Evolutionary conservation across 2,797 vertebrate genomes (phyloP).

Genomic region (Okamejei kenojei): DNA sequence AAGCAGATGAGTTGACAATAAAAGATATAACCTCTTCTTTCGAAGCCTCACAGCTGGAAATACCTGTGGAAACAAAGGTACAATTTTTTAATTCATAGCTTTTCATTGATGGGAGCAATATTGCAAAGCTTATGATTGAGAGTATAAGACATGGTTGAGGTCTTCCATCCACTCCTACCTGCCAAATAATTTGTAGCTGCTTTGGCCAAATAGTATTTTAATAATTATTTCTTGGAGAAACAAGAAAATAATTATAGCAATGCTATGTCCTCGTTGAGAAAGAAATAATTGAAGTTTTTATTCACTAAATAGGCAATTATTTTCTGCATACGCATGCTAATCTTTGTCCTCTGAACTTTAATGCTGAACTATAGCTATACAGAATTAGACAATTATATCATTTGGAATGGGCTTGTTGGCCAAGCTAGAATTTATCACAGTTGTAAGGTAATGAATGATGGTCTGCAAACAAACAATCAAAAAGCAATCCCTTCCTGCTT

Average conservation of each 20-base stretch:
- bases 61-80: slow-evolving; percentile 71
- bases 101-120: neutral
- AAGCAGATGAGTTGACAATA: slow-evolving; percentile 47
- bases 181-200: neutral
- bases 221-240: neutral
- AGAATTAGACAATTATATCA: neutral
- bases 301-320: neutral
- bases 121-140: neutral
- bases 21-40: slow-evolving; percentile 53
- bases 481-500: neutral
- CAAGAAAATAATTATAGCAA: neutral
- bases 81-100: slow-evolving; percentile 38
- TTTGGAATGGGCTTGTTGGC: neutral
- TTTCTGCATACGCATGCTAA: neutral
- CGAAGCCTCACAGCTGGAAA: slow-evolving; percentile 53
- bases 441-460: too few relatives aligned
- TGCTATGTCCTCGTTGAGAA: too few relatives aligned
- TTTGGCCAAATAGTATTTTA: neutral
- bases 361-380: neutral
- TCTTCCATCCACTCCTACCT: neutral
- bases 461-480: neutral
- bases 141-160: neutral
- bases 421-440: neutral
- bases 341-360: neutral
- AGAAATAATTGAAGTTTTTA: neutral